Percentiles rank a stretch among this genome's conserved stretches.
phyloP scores from a whole-genome alignment of 2,113 vertebrate species.

The Microtus richardsoni region DNA sequence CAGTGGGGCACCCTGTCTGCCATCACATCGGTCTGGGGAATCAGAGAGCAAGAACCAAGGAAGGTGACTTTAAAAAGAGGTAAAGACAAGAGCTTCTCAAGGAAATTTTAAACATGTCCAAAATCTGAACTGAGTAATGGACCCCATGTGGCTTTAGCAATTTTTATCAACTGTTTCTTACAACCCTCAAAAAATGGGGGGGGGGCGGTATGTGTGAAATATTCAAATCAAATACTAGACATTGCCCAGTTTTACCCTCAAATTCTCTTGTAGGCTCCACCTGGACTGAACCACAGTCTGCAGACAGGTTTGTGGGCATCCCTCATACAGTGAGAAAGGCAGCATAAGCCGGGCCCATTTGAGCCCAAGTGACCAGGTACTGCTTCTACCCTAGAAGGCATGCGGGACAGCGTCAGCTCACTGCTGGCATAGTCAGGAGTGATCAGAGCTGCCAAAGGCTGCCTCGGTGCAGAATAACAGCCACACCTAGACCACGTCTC shows the following conservation, averaged over 20 bases:
- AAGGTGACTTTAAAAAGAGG: not conserved
- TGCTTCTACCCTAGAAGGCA: not conserved
- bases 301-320: not conserved
- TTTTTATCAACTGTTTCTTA: not conserved
- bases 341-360: not conserved
- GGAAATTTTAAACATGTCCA: not conserved
- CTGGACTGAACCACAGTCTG: no score
- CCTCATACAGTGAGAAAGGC: not conserved
- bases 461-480: not conserved
- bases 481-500: not conserved
- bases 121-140: not conserved
- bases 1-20: constrained; percentile 90
- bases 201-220: rapidly evolving
- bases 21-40: constrained; percentile 89
- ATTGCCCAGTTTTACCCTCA: not conserved
- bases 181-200: not conserved
- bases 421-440: not conserved
- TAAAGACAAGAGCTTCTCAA: not conserved
- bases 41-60: not conserved
- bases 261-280: not conserved
- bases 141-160: not conserved
- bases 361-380: not conserved
- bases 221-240: not conserved
- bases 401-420: not conserved
- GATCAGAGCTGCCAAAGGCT: not conserved